phyloP scores from a whole-genome alignment of 2,888 invertebrate genomes.

The Drosophila limbata region DNA sequence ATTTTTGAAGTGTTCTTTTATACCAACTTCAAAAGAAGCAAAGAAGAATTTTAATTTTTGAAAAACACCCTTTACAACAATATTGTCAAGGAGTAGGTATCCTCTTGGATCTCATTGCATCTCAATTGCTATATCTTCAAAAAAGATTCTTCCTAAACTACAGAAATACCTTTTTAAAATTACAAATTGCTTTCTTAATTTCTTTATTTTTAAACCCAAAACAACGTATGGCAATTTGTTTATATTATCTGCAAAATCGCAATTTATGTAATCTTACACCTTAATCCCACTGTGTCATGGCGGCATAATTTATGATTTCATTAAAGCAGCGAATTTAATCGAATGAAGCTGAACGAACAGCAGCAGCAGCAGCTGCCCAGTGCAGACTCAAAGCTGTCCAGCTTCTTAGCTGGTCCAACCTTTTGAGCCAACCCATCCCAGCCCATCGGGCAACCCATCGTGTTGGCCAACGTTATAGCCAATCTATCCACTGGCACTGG shows the following conservation, averaged over 20 bases:
- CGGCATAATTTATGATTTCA: slow-evolving; percentile 77
- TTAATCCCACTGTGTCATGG: slow-evolving; percentile 41
- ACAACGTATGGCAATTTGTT: neutral
- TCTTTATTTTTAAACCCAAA: neutral
- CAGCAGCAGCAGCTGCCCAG: slow-evolving; percentile 37
- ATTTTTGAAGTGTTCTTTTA: too few relatives aligned
- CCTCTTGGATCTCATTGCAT: too few relatives aligned
- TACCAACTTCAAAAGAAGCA: too few relatives aligned
- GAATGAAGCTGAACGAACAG: slow-evolving; percentile 56
- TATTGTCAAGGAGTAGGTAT: too few relatives aligned
- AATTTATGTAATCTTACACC: slow-evolving; percentile 1
- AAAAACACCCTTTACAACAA: too few relatives aligned
- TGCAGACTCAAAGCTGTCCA: slow-evolving; percentile 18
- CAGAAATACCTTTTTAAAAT: neutral
- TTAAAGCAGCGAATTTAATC: slow-evolving; percentile 79
- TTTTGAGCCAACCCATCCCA: slow-evolving; percentile 43
- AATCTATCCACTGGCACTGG: slow-evolving; percentile 57
- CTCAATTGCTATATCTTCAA: neutral
- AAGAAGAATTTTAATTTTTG: too few relatives aligned
- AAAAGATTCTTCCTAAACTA: neutral
- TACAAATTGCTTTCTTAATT: neutral
- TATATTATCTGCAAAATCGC: neutral
- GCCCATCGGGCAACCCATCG: slow-evolving; percentile 36
- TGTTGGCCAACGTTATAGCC: slow-evolving; percentile 40
- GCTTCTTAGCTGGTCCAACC: slow-evolving; percentile 38